phyloP scores from a whole-genome alignment of 2,888 invertebrate species.

The Himalopsyche japonica region DNA sequence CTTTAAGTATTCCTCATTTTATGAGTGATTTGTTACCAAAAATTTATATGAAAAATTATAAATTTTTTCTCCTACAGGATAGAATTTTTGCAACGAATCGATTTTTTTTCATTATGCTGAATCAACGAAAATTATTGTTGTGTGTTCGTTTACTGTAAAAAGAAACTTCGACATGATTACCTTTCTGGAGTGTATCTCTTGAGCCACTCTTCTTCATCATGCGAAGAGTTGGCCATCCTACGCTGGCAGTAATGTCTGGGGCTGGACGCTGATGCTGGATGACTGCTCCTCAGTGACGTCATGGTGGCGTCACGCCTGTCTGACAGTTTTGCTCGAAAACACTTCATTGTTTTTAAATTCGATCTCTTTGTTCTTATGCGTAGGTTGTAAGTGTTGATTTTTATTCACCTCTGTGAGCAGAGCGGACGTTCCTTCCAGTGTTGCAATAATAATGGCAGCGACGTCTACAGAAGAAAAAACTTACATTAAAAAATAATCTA shows the following conservation, averaged over 20 bases:
- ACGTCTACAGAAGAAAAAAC: background rate
- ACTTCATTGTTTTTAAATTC: slow-evolving; percentile 48
- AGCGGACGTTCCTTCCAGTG: background rate
- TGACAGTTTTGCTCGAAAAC: slow-evolving; percentile 51
- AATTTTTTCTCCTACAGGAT: too few relatives aligned
- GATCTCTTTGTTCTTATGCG: background rate
- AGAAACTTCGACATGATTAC: background rate
- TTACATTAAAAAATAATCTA: background rate
- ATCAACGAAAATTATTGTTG: too few relatives aligned
- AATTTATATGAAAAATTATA: too few relatives aligned
- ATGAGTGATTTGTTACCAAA: too few relatives aligned
- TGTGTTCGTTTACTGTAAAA: too few relatives aligned
- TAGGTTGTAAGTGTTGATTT: background rate
- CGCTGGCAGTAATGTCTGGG: slow-evolving; percentile 50
- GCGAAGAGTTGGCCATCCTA: slow-evolving; percentile 52
- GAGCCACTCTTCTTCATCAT: slow-evolving; percentile 49
- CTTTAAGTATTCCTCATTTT: too few relatives aligned
- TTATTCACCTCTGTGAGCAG: background rate
- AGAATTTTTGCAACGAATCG: too few relatives aligned
- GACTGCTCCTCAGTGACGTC: slow-evolving; percentile 37
- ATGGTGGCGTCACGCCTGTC: slow-evolving; percentile 48
- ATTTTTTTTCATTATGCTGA: too few relatives aligned
- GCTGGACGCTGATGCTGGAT: slow-evolving; percentile 42
- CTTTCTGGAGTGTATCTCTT: slow-evolving; percentile 36
- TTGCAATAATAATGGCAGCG: background rate